These are phyloP conservation scores for Melinaea marsaeus DNA, from an alignment of 2,888 invertebrate genomes.

Conservation along the genomic window DNA sequence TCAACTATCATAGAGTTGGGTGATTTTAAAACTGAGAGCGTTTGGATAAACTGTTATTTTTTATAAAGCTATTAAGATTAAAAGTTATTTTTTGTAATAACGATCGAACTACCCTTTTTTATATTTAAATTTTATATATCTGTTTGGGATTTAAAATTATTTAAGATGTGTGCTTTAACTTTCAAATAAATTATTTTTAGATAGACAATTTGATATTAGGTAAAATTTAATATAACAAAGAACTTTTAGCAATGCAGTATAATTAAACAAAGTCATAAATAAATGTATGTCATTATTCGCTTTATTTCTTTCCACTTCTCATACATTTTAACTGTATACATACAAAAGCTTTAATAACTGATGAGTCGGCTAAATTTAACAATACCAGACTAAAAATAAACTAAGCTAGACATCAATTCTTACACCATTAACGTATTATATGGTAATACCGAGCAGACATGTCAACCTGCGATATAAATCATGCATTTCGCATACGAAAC, in stretches of 20 bases:
- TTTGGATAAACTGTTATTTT: slow-evolving; percentile 15
- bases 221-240: no score
- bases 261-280: no score
- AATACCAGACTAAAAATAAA: background rate
- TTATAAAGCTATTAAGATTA: slow-evolving; percentile 4
- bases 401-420: background rate
- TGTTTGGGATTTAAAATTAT: no score
- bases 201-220: no score
- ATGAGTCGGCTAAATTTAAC: background rate
- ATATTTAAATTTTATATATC: no score
- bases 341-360: no score
- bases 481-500: slow-evolving; percentile 60
- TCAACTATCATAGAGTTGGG: slow-evolving; percentile 31
- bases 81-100: background rate
- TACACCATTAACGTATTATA: slow-evolving; percentile 11
- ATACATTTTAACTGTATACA: no score
- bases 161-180: no score
- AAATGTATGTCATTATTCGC: no score
- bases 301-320: no score
- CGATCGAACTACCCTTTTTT: background rate
- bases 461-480: slow-evolving; percentile 55
- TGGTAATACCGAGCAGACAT: slow-evolving; percentile 18
- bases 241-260: no score
- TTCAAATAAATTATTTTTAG: no score
- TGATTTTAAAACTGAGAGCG: slow-evolving; percentile 23